Conservation (phyloP, 2,113 vertebrate genomes). For the Chloroceryle aenea region DNA sequence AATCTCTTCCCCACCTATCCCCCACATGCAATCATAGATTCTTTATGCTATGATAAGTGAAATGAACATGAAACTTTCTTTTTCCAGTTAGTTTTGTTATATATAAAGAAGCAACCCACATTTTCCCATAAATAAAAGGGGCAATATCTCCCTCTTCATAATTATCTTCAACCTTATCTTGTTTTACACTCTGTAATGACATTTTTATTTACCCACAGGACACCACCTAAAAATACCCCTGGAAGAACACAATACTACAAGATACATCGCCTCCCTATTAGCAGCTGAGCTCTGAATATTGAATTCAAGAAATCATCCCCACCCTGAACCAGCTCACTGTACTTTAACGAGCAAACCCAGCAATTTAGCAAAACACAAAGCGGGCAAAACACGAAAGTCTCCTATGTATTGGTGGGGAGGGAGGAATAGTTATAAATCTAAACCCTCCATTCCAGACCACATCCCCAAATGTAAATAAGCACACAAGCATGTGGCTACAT, state of each 20-base stretch:
- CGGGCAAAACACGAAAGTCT: not conserved
- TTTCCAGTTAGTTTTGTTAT: not conserved
- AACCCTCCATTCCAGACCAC: conserved; percentile 74
- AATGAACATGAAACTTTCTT: not conserved
- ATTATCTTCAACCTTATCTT: not conserved
- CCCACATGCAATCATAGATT: not conserved
- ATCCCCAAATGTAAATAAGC: conserved; percentile 76
- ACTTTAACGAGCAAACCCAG: conserved; percentile 66
- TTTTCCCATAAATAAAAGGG: conserved; percentile 33
- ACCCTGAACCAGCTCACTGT: conserved; percentile 11
- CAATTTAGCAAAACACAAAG: conserved; percentile 45
- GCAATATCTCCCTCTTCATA: not conserved
- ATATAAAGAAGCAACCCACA: not conserved
- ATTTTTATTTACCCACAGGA: conserved; percentile 43
- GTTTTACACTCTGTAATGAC: not conserved
- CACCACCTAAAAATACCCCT: conserved; percentile 4
- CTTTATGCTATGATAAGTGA: not conserved
- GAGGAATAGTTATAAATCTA: conserved; percentile 67
- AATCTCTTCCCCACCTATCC: not conserved
- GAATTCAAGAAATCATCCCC: not conserved
- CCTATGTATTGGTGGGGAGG: not conserved
- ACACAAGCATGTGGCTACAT: conserved; percentile 73
- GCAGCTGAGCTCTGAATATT: conserved; percentile 53
- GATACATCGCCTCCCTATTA: not conserved
- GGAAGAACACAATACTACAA: accelerated